These are phyloP conservation scores for Gymnoscelis rufifasciata DNA, from an alignment of 2,888 invertebrate genomes.

Conservation along the genomic window DNA sequence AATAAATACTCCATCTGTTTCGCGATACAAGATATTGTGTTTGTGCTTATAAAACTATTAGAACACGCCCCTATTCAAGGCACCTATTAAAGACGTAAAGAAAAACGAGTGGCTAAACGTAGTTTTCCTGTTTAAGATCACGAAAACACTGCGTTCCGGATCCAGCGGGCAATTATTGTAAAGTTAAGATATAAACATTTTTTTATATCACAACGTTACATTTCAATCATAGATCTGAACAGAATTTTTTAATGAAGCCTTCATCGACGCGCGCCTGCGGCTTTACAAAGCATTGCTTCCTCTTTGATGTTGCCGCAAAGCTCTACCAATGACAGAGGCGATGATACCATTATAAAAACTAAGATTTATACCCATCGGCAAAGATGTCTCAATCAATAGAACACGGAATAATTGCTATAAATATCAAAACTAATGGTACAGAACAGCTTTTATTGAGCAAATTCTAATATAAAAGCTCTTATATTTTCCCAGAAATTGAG, in stretches of 20 bases:
- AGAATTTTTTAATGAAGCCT: conserved; percentile 60
- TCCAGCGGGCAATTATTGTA: conserved; percentile 47
- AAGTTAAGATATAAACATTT: conserved; percentile 39
- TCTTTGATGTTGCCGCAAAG: conserved; percentile 54
- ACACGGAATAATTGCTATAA: conserved; percentile 24
- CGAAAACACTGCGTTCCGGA: too few relatives aligned
- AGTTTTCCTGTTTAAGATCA: too few relatives aligned
- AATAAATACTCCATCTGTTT: too few relatives aligned
- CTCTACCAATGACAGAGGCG: conserved; percentile 62
- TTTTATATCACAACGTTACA: conserved; percentile 39
- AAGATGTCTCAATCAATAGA: conserved; percentile 36
- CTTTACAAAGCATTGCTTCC: conserved; percentile 45
- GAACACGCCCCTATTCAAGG: too few relatives aligned
- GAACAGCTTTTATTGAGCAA: conserved; percentile 25
- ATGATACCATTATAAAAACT: conserved; percentile 74
- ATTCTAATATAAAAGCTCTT: conserved; percentile 27
- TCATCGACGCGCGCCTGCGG: conserved; percentile 57
- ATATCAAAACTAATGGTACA: conserved; percentile 26
- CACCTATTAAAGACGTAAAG: too few relatives aligned
- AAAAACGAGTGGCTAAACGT: too few relatives aligned
- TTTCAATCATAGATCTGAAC: conserved; percentile 52
- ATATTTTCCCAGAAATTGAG: conserved; percentile 27
- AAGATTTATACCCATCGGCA: conserved; percentile 64
- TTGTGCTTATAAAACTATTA: too few relatives aligned
- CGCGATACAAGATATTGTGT: too few relatives aligned